These are phyloP conservation scores for Halcyon senegalensis DNA, from an alignment of 2,113 vertebrate species.

Conservation along the genomic window DNA sequence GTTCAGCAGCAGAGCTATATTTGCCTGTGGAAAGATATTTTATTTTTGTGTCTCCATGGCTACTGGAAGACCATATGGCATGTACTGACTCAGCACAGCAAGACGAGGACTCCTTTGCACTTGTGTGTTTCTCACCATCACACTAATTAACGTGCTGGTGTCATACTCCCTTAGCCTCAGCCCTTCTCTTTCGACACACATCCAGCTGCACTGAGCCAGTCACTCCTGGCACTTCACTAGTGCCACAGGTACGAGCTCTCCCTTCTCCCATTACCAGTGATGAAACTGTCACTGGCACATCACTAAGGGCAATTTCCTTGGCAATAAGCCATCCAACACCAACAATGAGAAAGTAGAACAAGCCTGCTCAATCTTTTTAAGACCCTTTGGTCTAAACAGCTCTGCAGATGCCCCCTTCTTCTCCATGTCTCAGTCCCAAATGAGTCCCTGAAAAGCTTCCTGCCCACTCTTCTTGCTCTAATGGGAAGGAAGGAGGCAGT, in stretches of 20 bases:
- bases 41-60: background rate
- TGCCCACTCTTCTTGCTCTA: background rate
- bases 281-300: background rate
- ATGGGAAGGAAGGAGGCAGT: background rate
- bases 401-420: background rate
- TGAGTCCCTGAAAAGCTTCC: background rate
- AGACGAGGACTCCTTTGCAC: background rate
- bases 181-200: background rate
- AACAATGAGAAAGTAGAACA: accelerated
- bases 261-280: background rate
- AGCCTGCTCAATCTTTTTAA: background rate
- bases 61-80: background rate
- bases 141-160: background rate
- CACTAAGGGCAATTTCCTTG: background rate
- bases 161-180: background rate
- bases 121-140: background rate
- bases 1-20: background rate
- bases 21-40: background rate
- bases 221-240: background rate
- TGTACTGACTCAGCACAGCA: background rate
- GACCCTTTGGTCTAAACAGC: background rate
- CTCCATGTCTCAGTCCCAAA: background rate
- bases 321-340: background rate
- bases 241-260: background rate
- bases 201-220: background rate